These are phyloP conservation scores for Thecocarcelia acutangulata DNA, from an alignment of 2,888 invertebrate genomes.

Conservation along the genomic window DNA sequence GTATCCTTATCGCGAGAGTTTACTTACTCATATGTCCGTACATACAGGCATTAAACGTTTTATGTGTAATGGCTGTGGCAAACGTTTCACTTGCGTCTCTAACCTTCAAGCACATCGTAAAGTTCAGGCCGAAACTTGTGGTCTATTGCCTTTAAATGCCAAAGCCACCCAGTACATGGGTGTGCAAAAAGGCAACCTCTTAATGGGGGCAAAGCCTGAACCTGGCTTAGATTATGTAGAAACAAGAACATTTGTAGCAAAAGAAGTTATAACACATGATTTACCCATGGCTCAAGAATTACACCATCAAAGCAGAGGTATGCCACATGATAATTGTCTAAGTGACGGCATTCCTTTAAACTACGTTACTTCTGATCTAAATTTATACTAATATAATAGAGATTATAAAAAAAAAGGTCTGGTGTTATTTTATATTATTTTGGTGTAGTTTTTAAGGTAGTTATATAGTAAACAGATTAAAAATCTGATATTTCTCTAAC, in stretches of 20 bases:
- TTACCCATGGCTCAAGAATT: slow-evolving; percentile 65
- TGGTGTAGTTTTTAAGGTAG: slow-evolving; percentile 14
- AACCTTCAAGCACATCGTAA: slow-evolving; percentile 82
- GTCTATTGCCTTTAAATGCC: slow-evolving; percentile 78
- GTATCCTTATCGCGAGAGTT: slow-evolving; percentile 82
- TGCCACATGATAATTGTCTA: slow-evolving; percentile 42
- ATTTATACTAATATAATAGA: slow-evolving; percentile 54
- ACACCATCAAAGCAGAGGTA: slow-evolving; percentile 18
- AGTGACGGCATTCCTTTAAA: slow-evolving; percentile 63
- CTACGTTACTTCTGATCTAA: slow-evolving; percentile 51
- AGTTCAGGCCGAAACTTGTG: slow-evolving; percentile 82
- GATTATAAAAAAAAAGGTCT: slow-evolving; percentile 7
- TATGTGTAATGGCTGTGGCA: slow-evolving; percentile 82
- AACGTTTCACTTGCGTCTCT: slow-evolving; percentile 83
- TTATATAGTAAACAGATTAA: slow-evolving; percentile 12
- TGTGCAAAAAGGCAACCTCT: slow-evolving; percentile 78
- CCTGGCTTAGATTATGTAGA: slow-evolving; percentile 78
- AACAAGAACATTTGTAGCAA: slow-evolving; percentile 77
- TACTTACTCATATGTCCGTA: slow-evolving; percentile 82
- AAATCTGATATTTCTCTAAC: slow-evolving; percentile 5
- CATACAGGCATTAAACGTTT: slow-evolving; percentile 83
- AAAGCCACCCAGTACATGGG: slow-evolving; percentile 80
- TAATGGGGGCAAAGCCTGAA: slow-evolving; percentile 79
- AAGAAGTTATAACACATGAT: slow-evolving; percentile 77
- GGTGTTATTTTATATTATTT: slow-evolving; percentile 6